These are phyloP conservation scores for Carassius gibelio DNA, from an alignment of 2,113 vertebrate species.

Conservation along the genomic window DNA sequence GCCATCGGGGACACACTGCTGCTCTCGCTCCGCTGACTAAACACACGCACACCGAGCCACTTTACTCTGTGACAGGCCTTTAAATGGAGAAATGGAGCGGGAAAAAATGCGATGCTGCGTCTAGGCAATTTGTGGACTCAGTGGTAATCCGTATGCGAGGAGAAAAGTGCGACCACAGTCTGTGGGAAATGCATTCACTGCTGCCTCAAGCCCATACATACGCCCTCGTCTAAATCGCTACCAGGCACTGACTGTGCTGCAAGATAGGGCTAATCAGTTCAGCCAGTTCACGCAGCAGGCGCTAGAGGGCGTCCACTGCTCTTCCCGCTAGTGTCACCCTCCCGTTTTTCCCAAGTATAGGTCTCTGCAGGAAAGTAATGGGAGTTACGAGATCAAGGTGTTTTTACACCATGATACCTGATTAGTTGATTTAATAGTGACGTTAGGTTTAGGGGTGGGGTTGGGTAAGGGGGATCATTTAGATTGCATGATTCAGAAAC, in stretches of 20 bases:
- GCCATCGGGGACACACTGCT: conserved; percentile 84
- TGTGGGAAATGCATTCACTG: conserved; percentile 22
- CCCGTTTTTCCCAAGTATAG: no score
- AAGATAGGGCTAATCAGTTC: conserved; percentile 64
- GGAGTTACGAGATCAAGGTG: no score
- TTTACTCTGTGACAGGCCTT: conserved; percentile 72
- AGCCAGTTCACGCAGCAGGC: conserved; percentile 69
- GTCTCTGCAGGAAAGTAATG: no score
- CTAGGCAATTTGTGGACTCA: conserved; percentile 13
- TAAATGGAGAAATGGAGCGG: conserved; percentile 57
- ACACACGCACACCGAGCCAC: conserved; percentile 74
- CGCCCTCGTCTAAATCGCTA: conserved; percentile 62
- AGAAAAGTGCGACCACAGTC: conserved; percentile 49
- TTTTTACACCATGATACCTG: no score
- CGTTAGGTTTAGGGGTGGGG: no score
- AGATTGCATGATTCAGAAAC: no score
- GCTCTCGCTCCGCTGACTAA: conserved; percentile 63
- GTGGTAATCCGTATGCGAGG: conserved; percentile 50
- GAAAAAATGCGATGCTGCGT: conserved; percentile 38
- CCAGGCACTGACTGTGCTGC: conserved; percentile 60
- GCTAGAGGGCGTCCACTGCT: conserved; percentile 69
- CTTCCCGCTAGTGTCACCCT: not conserved
- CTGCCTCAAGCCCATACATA: conserved; percentile 59
- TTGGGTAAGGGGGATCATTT: no score
- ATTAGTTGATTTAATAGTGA: no score